phyloP scores from a whole-genome alignment of 2,113 vertebrate genomes.

The Lepus americanus region DNA sequence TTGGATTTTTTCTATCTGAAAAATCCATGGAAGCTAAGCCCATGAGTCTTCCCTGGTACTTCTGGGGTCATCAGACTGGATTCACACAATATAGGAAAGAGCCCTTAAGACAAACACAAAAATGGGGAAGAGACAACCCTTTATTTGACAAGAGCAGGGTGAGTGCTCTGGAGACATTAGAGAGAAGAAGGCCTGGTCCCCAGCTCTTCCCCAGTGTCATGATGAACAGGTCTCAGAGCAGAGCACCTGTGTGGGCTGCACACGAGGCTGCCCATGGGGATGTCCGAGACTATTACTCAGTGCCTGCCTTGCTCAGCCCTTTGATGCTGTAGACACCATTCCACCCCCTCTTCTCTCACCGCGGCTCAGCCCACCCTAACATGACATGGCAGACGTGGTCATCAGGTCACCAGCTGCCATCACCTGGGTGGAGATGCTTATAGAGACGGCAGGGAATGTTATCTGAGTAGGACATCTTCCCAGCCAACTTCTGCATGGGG shows the following conservation, averaged over 20 bases:
- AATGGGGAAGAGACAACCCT: neutral
- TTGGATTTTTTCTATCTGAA: neutral
- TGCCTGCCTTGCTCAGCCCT: neutral
- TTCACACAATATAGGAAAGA: neutral
- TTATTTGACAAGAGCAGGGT: neutral
- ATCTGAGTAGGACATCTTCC: conserved; percentile 31
- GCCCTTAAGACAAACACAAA: neutral
- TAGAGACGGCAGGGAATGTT: conserved; percentile 13
- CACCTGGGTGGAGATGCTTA: conserved; percentile 59
- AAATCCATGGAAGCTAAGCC: neutral
- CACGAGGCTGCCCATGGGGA: neutral
- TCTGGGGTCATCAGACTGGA: neutral
- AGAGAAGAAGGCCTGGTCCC: neutral
- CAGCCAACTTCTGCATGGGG: neutral
- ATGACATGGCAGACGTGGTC: conserved; percentile 22
- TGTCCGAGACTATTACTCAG: neutral
- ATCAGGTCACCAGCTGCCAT: conserved; percentile 27
- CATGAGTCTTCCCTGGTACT: neutral
- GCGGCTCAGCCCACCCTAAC: neutral
- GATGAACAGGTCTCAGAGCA: neutral
- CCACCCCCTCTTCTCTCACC: neutral
- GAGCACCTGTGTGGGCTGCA: neutral
- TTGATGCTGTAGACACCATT: neutral
- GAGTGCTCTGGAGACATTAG: neutral
- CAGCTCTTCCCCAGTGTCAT: neutral